These are phyloP conservation scores for Pristis pectinata DNA, from an alignment of 2,797 vertebrate species.

Conservation along the genomic window DNA sequence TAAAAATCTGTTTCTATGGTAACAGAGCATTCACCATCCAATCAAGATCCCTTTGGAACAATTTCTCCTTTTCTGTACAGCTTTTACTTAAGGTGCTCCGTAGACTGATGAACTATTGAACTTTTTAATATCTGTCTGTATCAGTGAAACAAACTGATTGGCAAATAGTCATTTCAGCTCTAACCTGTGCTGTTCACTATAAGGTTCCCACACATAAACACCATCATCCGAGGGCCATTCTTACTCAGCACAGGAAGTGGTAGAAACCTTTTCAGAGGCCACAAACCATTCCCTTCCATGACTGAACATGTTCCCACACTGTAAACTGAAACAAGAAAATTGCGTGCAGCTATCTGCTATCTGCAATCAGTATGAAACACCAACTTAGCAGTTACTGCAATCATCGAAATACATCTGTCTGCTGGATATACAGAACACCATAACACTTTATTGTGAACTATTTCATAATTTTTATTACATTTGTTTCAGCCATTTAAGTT, in stretches of 20 bases:
- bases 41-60: background rate
- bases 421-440: no score
- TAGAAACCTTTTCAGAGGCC: slow-evolving; percentile 7
- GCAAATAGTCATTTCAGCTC: slow-evolving; percentile 23
- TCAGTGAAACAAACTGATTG: slow-evolving; percentile 35
- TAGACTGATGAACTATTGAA: slow-evolving; percentile 8
- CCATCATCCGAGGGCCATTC: background rate
- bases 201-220: slow-evolving; percentile 3
- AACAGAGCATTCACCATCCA: background rate
- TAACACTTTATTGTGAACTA: background rate
- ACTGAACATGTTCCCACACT: background rate
- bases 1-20: background rate
- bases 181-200: slow-evolving; percentile 13
- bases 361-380: background rate
- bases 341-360: background rate
- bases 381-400: background rate
- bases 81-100: background rate
- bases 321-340: background rate
- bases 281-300: background rate
- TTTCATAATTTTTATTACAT: background rate
- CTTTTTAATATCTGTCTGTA: background rate
- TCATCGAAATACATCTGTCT: background rate
- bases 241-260: slow-evolving; percentile 34
- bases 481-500: no score
- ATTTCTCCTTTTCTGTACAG: slow-evolving; percentile 26